Evolutionary conservation across 2,888 invertebrate genomes (phyloP), one percentile per base, ranked within the genome.

Genomic region (Drosophila crucigera): DNA sequence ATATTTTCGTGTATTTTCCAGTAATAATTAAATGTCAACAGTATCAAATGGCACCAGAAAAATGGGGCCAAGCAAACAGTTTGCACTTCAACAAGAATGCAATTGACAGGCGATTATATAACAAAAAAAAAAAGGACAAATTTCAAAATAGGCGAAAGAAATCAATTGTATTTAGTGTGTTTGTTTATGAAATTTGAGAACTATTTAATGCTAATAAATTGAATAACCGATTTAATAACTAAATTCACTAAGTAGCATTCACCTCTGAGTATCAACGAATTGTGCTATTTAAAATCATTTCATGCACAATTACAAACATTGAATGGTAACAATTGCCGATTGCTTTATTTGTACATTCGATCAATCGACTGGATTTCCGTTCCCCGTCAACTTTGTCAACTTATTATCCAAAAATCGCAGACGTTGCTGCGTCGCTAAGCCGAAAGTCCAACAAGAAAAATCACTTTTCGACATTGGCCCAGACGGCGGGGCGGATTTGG

Each of bases 401-500:
- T 81, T 80, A 81, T 86, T 80, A 82, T 69, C 63, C 63, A 63
- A 84, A 87, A 87, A 72, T 74, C 68, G 80, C 78, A 68, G 78
- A 87, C 71, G 72, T 61, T 80, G 83, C 85, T 83, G 78, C 60
- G 52, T 87, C 73, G 84, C 79, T 89, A 88, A 88, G 83, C 82
- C 80, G 68, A 75, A 79, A 83, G 82, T 79, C 79, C 77, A 76
- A 89, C 89, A 89, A 83, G 89, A 89, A 82, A 89, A 90, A 90
- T 89, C 90, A 88, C 89, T 89, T 89, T 88, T 88, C 76, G 30
- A 65, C 72, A 50, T 54, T 61, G 59, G 41, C 61, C 60, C 53
- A 28, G 58, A 58, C 41, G n/a, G 35, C 30, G 30, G 61, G 28
- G 35, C 5, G 39, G 39, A 30, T 39, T 39, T 41, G 11, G 19